Evolutionary conservation across 2,888 invertebrate species (phyloP).

Genomic region (Polylopha cassiicola): DNA sequence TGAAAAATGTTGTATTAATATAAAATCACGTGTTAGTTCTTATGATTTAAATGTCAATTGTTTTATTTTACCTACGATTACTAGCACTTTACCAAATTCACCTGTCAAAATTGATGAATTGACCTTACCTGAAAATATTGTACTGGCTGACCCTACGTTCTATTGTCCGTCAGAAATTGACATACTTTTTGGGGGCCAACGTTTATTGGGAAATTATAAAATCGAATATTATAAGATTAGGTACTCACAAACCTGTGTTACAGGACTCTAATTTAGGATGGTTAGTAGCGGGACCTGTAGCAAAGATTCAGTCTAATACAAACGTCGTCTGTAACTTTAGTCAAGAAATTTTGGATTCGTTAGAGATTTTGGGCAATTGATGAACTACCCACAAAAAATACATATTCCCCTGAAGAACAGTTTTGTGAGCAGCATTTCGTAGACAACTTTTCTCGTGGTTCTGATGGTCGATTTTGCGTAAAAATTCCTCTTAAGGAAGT

Average conservation of each 20-base stretch:
- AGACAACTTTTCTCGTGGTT: slow-evolving; percentile 16
- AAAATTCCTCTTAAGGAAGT: slow-evolving; percentile 22
- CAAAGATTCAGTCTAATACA: too few species aligned
- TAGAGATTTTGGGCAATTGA: slow-evolving; percentile 30
- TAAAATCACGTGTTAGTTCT: slow-evolving; percentile 18
- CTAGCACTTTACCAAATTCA: slow-evolving; percentile 20
- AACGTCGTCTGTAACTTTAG: too few species aligned
- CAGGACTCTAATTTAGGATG: slow-evolving; percentile 28
- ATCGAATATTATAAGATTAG: too few species aligned
- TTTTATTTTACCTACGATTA: slow-evolving; percentile 24
- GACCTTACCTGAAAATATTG: slow-evolving; percentile 18
- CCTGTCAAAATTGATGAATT: slow-evolving; percentile 11
- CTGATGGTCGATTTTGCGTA: slow-evolving; percentile 26
- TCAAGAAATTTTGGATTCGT: too few species aligned
- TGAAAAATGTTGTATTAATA: slow-evolving; percentile 13
- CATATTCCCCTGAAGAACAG: slow-evolving; percentile 19
- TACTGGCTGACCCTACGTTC: slow-evolving; percentile 25
- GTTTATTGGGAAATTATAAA: slow-evolving; percentile 29
- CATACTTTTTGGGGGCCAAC: slow-evolving; percentile 24
- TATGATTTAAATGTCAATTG: slow-evolving; percentile 21
- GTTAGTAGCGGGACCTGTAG: slow-evolving; percentile 31
- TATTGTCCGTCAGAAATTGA: slow-evolving; percentile 20
- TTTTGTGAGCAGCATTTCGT: slow-evolving; percentile 30
- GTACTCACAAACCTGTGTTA: slow-evolving; percentile 24
- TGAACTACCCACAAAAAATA: slow-evolving; percentile 22